Conservation (phyloP, 2,888 invertebrate genomes). For the Bedellia somnulentella region DNA sequence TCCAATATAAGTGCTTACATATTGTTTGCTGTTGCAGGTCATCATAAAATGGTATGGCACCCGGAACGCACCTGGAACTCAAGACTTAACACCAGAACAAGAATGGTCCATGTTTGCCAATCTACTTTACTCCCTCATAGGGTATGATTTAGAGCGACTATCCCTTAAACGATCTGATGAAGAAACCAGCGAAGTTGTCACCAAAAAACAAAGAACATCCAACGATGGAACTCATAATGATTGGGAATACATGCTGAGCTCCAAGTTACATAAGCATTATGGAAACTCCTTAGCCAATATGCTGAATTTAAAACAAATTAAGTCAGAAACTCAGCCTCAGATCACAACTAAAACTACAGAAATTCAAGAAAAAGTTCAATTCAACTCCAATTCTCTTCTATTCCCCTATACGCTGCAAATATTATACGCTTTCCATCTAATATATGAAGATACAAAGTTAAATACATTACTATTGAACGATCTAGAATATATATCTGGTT, state of each 20-base stretch:
- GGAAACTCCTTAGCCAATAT: constrained; percentile 37
- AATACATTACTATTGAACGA: constrained; percentile 71
- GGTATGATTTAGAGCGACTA: constrained; percentile 70
- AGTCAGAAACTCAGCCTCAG: constrained; percentile 9
- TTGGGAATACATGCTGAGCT: constrained; percentile 72
- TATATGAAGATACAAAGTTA: constrained; percentile 90
- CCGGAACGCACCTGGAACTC: constrained; percentile 84
- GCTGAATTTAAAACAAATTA: constrained; percentile 28
- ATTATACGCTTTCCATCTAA: constrained; percentile 79
- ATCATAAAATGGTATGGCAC: constrained; percentile 85
- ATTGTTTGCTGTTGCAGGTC: constrained; percentile 44
- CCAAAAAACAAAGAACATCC: constrained; percentile 79
- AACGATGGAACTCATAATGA: constrained; percentile 79
- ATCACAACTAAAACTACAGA: constrained; percentile 15
- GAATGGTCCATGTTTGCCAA: constrained; percentile 80
- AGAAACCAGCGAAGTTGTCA: constrained; percentile 52
- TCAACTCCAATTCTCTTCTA: constrained; percentile 67
- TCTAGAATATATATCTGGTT: constrained; percentile 66
- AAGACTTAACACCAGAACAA: constrained; percentile 71
- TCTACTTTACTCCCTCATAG: constrained; percentile 63
- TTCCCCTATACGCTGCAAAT: constrained; percentile 75
- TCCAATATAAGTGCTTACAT: no score
- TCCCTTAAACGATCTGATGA: constrained; percentile 40
- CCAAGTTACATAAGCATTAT: constrained; percentile 57
- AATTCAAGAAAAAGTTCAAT: constrained; percentile 31